These are phyloP conservation scores for Archilochus colubris DNA, from an alignment of 2,113 vertebrate genomes.

Conservation along the genomic window DNA sequence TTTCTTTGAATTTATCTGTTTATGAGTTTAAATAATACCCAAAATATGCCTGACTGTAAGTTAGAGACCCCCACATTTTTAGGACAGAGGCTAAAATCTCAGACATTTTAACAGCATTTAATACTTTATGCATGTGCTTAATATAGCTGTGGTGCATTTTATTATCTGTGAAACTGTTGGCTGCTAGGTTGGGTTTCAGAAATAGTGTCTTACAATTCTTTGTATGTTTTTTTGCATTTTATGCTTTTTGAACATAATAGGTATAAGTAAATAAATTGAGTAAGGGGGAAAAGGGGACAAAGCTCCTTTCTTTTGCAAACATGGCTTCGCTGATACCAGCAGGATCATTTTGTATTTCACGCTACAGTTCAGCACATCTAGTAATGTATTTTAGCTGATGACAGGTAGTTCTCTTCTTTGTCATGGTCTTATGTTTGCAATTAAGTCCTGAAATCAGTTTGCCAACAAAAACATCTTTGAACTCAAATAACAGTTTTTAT, in stretches of 20 bases:
- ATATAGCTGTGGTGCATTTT: background rate
- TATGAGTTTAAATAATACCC: conserved; percentile 26
- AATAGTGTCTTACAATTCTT: background rate
- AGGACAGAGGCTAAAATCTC: conserved; percentile 2
- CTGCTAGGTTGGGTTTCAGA: conserved; percentile 2
- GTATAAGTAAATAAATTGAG: background rate
- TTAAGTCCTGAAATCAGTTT: background rate
- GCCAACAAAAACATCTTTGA: background rate
- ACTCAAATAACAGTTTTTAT: background rate
- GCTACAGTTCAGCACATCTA: background rate
- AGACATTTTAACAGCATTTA: conserved; percentile 46
- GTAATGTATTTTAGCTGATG: background rate
- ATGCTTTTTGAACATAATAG: background rate
- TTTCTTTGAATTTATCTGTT: conserved; percentile 23
- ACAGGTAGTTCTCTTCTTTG: background rate
- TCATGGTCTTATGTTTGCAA: background rate
- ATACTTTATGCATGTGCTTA: conserved; percentile 27
- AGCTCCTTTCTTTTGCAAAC: background rate
- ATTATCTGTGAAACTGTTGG: conserved; percentile 36
- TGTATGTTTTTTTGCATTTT: background rate
- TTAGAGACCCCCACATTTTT: background rate
- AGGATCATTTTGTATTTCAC: background rate
- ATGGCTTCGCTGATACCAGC: background rate
- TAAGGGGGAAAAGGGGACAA: background rate
- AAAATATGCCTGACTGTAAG: background rate